Base-by-base conservation (phyloP, 2,888 invertebrate species). In the Acanthosoma haemorrhoidale region DNA sequence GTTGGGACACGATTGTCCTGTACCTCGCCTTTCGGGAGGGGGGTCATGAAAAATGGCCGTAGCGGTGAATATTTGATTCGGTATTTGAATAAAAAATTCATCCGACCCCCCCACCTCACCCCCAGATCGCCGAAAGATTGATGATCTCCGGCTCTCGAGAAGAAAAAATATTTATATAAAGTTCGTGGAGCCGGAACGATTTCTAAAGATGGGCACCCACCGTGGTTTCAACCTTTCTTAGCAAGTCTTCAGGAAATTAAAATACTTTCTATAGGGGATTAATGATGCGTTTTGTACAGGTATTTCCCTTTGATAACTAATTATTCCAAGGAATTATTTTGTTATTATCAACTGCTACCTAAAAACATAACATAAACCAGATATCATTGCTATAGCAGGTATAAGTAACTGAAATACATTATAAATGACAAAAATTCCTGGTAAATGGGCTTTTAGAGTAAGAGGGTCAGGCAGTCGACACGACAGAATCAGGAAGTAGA, bases 31-130 rank as follows among this genome's bases (percentile, higher is more conserved):
- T 25, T 36, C 61, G 41, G 21, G 64, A 39, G 43, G n/a, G n/a
- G n/a, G 8, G 18, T 18, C 38, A 39, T 64, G 64, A 64, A 64
- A 64, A 64, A 64, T 64, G 64, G 31, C 15, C 25, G 11, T 41
- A 39, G 64, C 41, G 64, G 64, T 64, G 64, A 64, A 64, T 64
- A 64, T 64, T 39, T 64, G 64, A 64, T 64, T 64, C 41, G 15
- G 39, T 64, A 64, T 64, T 64, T 64, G 64, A 64, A 64, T 64
- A 64, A 64, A 64, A 64, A 64, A 64, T 64, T 64, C 64, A 43
- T 64, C 64, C 21, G 36, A 61, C 34, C 43, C 41, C 31, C 15
- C 16, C 58, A 8, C 39, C 4, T 13, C 6, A 15, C 11, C 41
- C 64, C 29, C 41, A 13, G 36, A 8, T 36, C 61, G 13, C 61